Conservation (phyloP, 2,797 vertebrate genomes). For the Malurus splendens region DNA sequence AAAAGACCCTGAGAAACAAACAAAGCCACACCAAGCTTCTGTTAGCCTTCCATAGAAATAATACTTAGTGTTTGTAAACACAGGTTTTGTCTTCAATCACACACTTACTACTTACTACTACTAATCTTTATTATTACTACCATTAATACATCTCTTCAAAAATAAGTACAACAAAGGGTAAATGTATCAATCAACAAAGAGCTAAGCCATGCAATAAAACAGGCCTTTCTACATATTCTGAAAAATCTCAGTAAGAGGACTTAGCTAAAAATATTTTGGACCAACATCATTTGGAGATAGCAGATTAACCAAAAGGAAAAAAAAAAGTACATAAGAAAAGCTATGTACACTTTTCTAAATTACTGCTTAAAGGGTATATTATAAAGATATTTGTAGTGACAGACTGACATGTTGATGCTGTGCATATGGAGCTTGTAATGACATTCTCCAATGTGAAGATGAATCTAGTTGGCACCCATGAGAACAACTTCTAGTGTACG, state of each 20-base stretch:
- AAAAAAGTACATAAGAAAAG: not conserved
- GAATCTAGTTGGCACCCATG: conserved; percentile 10
- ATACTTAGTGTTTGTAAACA: not conserved
- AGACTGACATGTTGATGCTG: conserved; percentile 57
- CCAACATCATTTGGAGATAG: not conserved
- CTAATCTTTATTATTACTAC: not conserved
- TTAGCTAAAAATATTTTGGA: not conserved
- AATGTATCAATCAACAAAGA: not conserved
- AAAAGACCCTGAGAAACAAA: not conserved
- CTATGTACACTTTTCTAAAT: not conserved
- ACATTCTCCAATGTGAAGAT: conserved; percentile 20
- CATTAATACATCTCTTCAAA: not conserved
- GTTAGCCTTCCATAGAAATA: not conserved
- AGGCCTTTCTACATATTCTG: not conserved
- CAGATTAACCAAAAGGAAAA: not conserved
- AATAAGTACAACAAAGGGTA: not conserved
- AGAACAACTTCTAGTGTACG: not conserved
- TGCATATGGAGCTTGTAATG: conserved; percentile 12
- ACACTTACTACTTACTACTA: not conserved
- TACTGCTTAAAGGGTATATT: not conserved
- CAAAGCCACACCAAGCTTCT: not conserved
- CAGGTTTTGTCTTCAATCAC: not conserved
- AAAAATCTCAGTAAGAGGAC: not conserved
- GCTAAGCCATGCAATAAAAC: not conserved
- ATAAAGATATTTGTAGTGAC: not conserved